Evolutionary conservation across 2,888 invertebrate species (phyloP).

Genomic region (Frankliniella intonsa): DNA sequence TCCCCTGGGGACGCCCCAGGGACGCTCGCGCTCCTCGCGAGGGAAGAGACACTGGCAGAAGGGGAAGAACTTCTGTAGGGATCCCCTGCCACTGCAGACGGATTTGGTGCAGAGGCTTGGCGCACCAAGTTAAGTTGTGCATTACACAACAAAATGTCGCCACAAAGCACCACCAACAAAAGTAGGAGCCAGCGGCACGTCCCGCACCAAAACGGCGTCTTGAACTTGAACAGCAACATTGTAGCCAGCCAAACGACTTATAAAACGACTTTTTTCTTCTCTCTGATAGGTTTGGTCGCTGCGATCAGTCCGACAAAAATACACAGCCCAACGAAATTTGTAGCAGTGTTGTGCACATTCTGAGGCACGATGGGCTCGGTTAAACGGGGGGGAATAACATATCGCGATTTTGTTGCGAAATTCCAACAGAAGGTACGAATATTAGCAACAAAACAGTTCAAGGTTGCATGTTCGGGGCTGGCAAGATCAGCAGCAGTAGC

Average conservation of each 20-base stretch:
- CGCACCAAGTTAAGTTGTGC: neutral
- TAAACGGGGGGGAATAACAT: neutral
- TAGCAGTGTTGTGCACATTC: neutral
- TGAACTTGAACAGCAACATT: neutral
- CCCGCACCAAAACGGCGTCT: neutral
- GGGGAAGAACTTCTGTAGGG: neutral
- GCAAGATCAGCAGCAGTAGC: constrained; percentile 17
- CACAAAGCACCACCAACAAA: neutral
- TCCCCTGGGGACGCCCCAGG: neutral
- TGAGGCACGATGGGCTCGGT: neutral
- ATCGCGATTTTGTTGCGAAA: constrained; percentile 17
- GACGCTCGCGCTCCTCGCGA: neutral
- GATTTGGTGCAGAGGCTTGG: neutral
- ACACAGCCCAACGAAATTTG: neutral
- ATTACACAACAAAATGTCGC: neutral
- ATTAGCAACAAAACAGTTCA: constrained; percentile 25
- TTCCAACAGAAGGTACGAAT: neutral
- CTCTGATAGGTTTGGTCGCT: neutral
- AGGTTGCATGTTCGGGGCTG: constrained; percentile 16
- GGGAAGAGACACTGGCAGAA: neutral
- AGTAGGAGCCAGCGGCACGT: neutral
- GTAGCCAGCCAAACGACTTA: neutral
- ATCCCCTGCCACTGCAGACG: neutral
- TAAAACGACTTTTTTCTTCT: neutral
- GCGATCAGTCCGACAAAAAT: neutral